Conservation (phyloP, 2,113 vertebrate genomes). For the Anguilla rostrata region DNA sequence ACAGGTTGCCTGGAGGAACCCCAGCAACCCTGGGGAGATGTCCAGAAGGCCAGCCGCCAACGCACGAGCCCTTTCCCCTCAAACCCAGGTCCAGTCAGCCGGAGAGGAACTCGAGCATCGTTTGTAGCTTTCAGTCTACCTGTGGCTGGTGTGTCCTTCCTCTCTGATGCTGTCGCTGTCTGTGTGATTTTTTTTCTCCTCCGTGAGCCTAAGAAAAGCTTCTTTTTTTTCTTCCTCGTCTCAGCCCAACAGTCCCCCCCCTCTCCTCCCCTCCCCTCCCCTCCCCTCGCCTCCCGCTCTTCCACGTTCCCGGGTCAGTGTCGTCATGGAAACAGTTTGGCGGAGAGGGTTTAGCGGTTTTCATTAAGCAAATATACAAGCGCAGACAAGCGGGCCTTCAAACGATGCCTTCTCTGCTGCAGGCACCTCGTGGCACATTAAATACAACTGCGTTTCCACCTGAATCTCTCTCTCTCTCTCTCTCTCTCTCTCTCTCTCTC, state of each 20-base stretch:
- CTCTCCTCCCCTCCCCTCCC: no score
- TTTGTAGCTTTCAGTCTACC: no score
- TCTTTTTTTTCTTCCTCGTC: not conserved
- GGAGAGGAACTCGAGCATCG: not conserved
- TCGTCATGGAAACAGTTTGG: not conserved
- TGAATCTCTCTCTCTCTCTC: not conserved
- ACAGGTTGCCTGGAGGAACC: no score
- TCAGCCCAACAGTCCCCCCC: not conserved
- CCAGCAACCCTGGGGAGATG: no score
- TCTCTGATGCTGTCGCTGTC: not conserved
- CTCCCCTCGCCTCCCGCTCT: no score
- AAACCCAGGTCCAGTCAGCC: no score
- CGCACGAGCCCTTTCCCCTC: not conserved
- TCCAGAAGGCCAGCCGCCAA: no score
- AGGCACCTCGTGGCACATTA: not conserved
- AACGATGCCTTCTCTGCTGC: not conserved
- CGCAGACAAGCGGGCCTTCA: not conserved
- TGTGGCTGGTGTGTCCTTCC: not conserved
- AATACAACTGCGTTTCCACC: not conserved
- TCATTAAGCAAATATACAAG: not conserved
- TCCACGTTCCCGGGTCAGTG: not conserved
- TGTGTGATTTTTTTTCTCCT: not conserved
- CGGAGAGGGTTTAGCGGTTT: not conserved
- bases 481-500: no score
- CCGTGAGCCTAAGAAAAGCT: not conserved